These are phyloP conservation scores for Acromyrmex echinatior DNA, from an alignment of 1,140 invertebrate genomes.

Conservation along the genomic window DNA sequence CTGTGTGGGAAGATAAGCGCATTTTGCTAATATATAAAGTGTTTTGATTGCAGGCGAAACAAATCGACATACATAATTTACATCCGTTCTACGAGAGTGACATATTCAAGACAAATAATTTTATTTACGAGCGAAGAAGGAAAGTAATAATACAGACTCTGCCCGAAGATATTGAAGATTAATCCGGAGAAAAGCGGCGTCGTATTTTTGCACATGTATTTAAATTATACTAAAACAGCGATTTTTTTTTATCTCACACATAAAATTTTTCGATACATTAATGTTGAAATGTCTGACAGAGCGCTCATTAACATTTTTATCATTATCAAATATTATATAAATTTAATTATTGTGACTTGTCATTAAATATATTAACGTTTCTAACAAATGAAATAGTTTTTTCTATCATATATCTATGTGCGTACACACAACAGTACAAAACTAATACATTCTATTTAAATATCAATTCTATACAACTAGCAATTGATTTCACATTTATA, in stretches of 20 bases:
- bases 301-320: conserved; percentile 1
- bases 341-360: not conserved
- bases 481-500: conserved; percentile 11
- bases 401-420: conserved; percentile 15
- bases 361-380: conserved; percentile 20
- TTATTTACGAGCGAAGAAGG: conserved; percentile 93
- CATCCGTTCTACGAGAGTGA: conserved; percentile 97
- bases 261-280: not conserved
- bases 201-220: conserved; percentile 31
- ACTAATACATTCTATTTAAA: conserved; percentile 49
- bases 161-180: conserved; percentile 86
- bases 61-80: conserved; percentile 96
- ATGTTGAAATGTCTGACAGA: not conserved
- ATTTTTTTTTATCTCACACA: conserved; percentile 5
- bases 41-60: conserved; percentile 91
- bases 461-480: conserved; percentile 27
- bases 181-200: conserved; percentile 14
- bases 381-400: not conserved
- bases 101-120: conserved; percentile 96
- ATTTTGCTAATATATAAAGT: not conserved
- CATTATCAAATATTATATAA: conserved; percentile 19
- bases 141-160: conserved; percentile 95
- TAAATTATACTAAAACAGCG: not conserved
- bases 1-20: not conserved
- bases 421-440: conserved; percentile 27